A percentile compares a stretch with the other conserved stretches of the same genome.
Conservation (phyloP, 1,140 invertebrate species). For the Sycobia sp. region DNA sequence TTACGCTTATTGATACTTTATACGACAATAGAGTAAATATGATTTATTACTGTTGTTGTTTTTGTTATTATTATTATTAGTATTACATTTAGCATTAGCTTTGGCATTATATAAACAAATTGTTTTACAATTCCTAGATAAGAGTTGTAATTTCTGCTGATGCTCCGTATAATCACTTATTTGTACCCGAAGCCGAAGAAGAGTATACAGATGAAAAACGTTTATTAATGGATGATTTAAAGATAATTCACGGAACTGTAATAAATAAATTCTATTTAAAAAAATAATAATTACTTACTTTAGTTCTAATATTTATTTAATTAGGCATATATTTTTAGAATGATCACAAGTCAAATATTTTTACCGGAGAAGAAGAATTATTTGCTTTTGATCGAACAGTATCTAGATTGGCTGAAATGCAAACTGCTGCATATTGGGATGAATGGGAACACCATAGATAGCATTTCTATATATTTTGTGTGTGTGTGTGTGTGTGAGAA, state of each 20-base stretch:
- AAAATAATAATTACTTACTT: constrained; percentile 20
- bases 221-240: constrained; percentile 92
- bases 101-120: too few species aligned
- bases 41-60: background rate
- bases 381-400: constrained; percentile 95
- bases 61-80: background rate
- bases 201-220: constrained; percentile 75
- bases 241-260: constrained; percentile 70
- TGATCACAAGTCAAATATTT: constrained; percentile 80
- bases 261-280: background rate
- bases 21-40: constrained; percentile 87
- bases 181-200: constrained; percentile 66
- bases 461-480: constrained; percentile 26
- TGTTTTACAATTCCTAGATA: constrained; percentile 60
- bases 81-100: too few species aligned
- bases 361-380: constrained; percentile 95
- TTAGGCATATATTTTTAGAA: constrained; percentile 67
- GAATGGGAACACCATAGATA: constrained; percentile 70
- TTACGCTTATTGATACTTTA: constrained; percentile 95
- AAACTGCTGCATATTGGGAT: constrained; percentile 90
- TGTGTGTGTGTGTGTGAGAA: too few species aligned
- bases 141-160: constrained; percentile 81
- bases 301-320: too few species aligned
- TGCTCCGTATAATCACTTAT: constrained; percentile 76
- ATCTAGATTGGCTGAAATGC: constrained; percentile 94